Percentiles rank a stretch among this genome's conserved stretches.
These are phyloP conservation scores for Chlorospingus flavigularis DNA, from an alignment of 2,797 vertebrate species.

Conservation along the genomic window DNA sequence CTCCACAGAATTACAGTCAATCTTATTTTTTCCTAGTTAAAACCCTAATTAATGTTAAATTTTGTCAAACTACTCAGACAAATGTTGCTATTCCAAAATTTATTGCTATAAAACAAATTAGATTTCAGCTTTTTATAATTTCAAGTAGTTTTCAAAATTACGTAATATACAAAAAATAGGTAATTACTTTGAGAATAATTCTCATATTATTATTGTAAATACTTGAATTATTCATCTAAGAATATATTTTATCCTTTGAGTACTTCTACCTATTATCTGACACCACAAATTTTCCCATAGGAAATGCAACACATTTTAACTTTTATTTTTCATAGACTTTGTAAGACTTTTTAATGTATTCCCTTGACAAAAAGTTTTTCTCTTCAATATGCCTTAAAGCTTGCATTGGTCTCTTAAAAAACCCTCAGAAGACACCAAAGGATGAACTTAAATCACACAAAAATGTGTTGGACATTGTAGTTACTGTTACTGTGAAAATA, in stretches of 20 bases:
- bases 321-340: neutral
- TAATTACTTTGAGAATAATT: neutral
- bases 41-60: neutral
- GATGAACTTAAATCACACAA: neutral
- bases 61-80: neutral
- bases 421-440: neutral
- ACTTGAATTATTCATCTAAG: neutral
- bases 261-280: neutral
- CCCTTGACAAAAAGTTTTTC: neutral
- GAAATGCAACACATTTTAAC: neutral
- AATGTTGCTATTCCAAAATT: neutral
- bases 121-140: neutral
- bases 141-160: neutral
- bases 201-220: neutral
- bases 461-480: neutral
- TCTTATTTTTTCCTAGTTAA: constrained; percentile 12
- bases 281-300: neutral
- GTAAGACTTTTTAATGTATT: neutral
- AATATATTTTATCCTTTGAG: neutral
- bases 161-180: neutral
- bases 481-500: neutral
- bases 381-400: neutral
- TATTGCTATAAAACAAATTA: neutral
- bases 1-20: neutral
- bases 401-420: neutral